These are phyloP conservation scores for Naja naja DNA, from an alignment of 2,113 vertebrate species.

Conservation along the genomic window DNA sequence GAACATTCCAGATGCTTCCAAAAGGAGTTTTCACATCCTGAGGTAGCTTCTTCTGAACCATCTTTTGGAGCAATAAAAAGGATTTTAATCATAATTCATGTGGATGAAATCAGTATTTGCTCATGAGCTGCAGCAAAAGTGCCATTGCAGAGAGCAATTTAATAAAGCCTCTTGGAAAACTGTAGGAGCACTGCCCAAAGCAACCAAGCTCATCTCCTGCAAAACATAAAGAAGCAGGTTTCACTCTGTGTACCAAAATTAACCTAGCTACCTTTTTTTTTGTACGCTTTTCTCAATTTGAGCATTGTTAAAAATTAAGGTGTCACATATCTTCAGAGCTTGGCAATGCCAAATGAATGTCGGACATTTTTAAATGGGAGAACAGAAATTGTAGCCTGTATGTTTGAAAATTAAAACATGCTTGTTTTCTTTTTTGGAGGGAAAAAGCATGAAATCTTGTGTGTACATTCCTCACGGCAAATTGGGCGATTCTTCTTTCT, in stretches of 20 bases:
- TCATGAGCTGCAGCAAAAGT: not conserved
- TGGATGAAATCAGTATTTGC: not conserved
- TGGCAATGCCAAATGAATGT: not conserved
- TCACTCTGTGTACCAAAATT: not conserved
- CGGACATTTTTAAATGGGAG: not conserved
- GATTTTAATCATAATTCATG: not conserved
- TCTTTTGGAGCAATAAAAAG: not conserved
- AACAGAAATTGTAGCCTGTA: not conserved
- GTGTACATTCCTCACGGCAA: not conserved
- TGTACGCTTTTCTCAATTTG: not conserved
- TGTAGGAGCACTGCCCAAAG: not conserved
- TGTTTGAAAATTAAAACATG: not conserved
- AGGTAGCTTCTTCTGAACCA: not conserved
- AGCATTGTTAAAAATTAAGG: not conserved
- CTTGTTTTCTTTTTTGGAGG: not conserved
- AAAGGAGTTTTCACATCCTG: not conserved
- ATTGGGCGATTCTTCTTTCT: not conserved
- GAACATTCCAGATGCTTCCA: not conserved
- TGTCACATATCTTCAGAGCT: too few relatives aligned
- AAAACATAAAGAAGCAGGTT: accelerated
- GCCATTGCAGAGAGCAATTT: not conserved
- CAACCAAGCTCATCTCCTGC: not conserved
- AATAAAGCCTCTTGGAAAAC: not conserved
- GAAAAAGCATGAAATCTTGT: not conserved
- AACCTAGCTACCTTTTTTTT: not conserved